Conservation (phyloP, 2,113 vertebrate species). For the Hypomesus transpacificus region DNA sequence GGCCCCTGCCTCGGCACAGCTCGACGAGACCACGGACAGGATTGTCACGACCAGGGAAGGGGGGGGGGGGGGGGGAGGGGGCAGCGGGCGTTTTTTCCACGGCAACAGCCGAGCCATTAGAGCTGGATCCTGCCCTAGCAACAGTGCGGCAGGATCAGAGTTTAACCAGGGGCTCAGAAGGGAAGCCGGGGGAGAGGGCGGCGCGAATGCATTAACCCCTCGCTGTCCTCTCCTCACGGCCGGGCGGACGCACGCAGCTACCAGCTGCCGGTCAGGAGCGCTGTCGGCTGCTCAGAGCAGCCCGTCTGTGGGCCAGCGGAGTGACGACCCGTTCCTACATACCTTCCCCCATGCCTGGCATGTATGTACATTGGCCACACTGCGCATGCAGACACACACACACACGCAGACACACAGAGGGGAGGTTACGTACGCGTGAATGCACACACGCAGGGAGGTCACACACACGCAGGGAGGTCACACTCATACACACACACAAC, state of each 20-base stretch:
- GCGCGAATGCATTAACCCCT: too few species aligned
- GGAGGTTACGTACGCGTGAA: neutral
- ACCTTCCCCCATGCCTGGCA: neutral
- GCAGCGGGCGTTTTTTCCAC: neutral
- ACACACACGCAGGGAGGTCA: neutral
- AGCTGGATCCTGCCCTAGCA: neutral
- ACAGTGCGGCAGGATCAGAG: neutral
- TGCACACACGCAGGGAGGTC: neutral
- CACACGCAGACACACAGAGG: neutral
- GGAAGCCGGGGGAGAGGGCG: too few species aligned
- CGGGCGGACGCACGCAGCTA: neutral
- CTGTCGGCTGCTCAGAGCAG: neutral
- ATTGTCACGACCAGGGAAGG: neutral
- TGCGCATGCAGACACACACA: slow-evolving; percentile 1
- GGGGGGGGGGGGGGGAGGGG: neutral
- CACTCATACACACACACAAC: neutral
- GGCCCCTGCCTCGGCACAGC: too few species aligned
- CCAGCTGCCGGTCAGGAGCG: neutral
- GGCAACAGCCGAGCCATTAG: neutral
- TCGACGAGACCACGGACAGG: neutral
- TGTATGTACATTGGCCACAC: neutral
- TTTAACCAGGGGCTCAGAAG: neutral
- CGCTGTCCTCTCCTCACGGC: too few species aligned
- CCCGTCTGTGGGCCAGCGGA: neutral
- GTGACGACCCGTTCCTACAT: neutral